Base-by-base conservation (phyloP, 2,797 vertebrate species). In the Limnodromus scolopaceus region DNA sequence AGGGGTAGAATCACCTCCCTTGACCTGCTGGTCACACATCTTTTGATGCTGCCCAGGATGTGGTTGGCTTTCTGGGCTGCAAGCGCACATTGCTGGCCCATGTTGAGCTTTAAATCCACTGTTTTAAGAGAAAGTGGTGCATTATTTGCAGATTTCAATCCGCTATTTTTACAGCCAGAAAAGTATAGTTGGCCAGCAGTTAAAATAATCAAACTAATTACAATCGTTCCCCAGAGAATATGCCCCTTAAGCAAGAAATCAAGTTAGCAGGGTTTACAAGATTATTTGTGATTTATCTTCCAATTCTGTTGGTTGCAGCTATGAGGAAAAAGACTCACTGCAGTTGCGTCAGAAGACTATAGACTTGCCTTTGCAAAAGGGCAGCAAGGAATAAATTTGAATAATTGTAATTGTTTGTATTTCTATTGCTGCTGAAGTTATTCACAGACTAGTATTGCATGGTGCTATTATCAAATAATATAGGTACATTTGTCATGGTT, bases 201-300 rank as follows among this genome's bases (percentile, higher is more conserved):
- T 84, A 91, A 89, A 91, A 79, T 81, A 87, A 95, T 81, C 51
- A 41, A 89, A 72, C 16, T 75, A 91, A 68, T 74, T 64, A 63
- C 83, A 89, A 75, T 87, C 0, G 23, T 95, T 69, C 41, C 49
- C 45, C 0, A 0, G 38, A 79, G 49, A 80, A 58, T 63, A 72
- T 43, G 15, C 16, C 12, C 30, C n/a, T 87, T 84, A 43, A 57
- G 36, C 16, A 93, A 87, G 75, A 87, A 91, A 94, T 89, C 45
- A 84, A 39, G 12, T 76, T 83, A 93, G 17, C 23, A 36, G 36
- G 10, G 5, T 89, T 94, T 87, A 87, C 46, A 84, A 76, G 54
- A 72, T 72, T 43, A 55, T 14, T 78, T 87, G 34, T 76, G 81
- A 49, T 87, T 92, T 80, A 45, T 6, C 15, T 88, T 24, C 79